Evolutionary conservation across 2,888 invertebrate species (phyloP), one percentile per base, ranked within the genome.

Genomic region (Lochmaea capreae): DNA sequence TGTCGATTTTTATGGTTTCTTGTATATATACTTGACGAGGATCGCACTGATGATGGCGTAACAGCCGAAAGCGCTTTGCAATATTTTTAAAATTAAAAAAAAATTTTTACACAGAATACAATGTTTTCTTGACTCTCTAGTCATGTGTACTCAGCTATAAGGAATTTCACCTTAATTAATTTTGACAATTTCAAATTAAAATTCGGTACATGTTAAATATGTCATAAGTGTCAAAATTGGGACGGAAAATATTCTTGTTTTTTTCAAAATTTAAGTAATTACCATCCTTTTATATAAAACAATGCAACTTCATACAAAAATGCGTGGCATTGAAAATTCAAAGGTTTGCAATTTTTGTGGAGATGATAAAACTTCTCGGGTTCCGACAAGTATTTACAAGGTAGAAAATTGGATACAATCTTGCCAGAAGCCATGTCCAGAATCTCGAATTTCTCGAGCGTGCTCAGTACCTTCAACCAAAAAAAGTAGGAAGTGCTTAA

Each of bases 401-500:
- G 62, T 63, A n/a, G 42, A 63, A 63, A 63, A 63, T 18, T 63
- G 62, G 62, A 63, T 63, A 42, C 33, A 63, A 42, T 63, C 62
- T 18, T 63, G 43, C 14, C 39, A 43, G 62, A 63, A 63, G 11
- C 42, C 11, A 59, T 33, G 26, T 33, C 26, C 59, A 22, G 8
- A 14, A 14, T 5, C 12, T 33, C 59, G 26, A 59, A 59, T 26
- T 1, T 26, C 16, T 6, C 52, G 52, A 2, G 18, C 26, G 1
- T 11, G 22, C 26, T 58, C 33, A 26, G 2, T 26, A 14, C 59
- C 59, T 2, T 16, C n/a, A 59, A n/a, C 59, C 5, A 59, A 26
- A 59, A 43, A 12, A 16, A 63, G 43, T 43, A 42, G 43, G 11
- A 63, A 63, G 43, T n/a, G 43, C 4, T 42, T 42, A 11, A 63